Base-by-base conservation (phyloP, 2,797 vertebrate species). In the Danio albolineatus region DNA sequence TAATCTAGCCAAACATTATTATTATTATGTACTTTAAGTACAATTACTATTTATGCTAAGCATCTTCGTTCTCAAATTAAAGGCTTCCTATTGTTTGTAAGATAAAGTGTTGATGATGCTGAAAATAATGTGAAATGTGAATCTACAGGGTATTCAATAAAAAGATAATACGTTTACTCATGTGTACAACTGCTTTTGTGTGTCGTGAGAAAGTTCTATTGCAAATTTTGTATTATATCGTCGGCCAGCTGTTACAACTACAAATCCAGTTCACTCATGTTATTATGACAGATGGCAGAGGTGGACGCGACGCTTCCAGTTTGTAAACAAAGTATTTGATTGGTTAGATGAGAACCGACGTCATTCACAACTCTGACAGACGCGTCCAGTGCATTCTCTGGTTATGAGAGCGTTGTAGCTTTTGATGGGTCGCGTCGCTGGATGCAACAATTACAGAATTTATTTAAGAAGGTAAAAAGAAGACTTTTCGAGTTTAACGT, bases 281-380 rank as follows among this genome's bases (percentile, higher is more conserved):
- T 14, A 65, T 41, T 59, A 38, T 73, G 46, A 38, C 70, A 67
- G 51, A 78, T 53, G 51, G 67, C 67, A 13, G 21, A 10, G 38
- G 17, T 51, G 16, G 13, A 80, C 28, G 6, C 38, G 64, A 51
- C 57, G 28, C 74, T 81, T 17, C 43, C 16, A 2, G 59, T 41
- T 48, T 46, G 64, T 75, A 76, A 76, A 65, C 73, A 76, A 28
- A 36, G 53, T 4, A 10, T 69, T 17, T 71, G 17, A 70, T 70
- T 56, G 76, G 76, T 41, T 44, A 2, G n/a, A 28, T n/a, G 36
- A 28, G 14, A 17, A 6, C 1, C 1, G 28, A 62, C 66, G 76
- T 78, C 66, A 78, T 21, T 43, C 10, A 17, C 16, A 77, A 41
- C n/a, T 2, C 49, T 43, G 4, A 21, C 39, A 17, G 38, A 57